Base-by-base conservation (phyloP, 2,888 invertebrate genomes). In the Acleris laterana region DNA sequence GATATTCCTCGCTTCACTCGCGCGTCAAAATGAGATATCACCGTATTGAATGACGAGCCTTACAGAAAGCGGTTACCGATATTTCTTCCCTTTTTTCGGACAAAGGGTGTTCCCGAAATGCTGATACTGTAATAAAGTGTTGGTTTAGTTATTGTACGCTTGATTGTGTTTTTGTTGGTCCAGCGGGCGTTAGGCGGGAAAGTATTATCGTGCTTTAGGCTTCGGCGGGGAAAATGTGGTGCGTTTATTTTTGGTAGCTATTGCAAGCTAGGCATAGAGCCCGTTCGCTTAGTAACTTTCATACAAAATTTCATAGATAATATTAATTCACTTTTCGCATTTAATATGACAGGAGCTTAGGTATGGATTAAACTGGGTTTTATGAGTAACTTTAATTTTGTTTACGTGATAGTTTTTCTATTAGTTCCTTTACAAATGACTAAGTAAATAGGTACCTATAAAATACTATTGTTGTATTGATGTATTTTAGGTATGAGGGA, bases 1-100 rank as follows among this genome's bases (percentile, higher is more conserved):
- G 78, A 79, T 83, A 84, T 80, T 85, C 82, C 82, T 85, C 76
- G 75, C 77, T 82, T 80, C 79, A 83, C 83, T 85, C 86, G 84
- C 82, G 85, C 84, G 86, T 85, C 82, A 88, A 90, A 91, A 90
- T 89, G 85, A 88, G 90, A 90, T 90, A 91, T 90, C 90, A 89
- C 84, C 85, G 84, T 90, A 90, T 90, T 89, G 90, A 90, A 90
- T 88, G 89, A 86, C 87, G 84, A 78, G 79, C 81, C 80, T 80
- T 74, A 80, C 83, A 73, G 78, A 82, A 83, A 79, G 79, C 74
- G 81, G 80, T 78, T 79, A 79, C 72, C 69, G 74, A 77, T 77
- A 78, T 77, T 76, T 75, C 72, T 74, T 71, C 71, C 75, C 73
- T 74, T 77, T 79, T 80, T 80, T 77, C 76, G 67, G 69, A 63